Base-by-base conservation (phyloP, 2,888 invertebrate species). In the Dichetophora obliterata region DNA sequence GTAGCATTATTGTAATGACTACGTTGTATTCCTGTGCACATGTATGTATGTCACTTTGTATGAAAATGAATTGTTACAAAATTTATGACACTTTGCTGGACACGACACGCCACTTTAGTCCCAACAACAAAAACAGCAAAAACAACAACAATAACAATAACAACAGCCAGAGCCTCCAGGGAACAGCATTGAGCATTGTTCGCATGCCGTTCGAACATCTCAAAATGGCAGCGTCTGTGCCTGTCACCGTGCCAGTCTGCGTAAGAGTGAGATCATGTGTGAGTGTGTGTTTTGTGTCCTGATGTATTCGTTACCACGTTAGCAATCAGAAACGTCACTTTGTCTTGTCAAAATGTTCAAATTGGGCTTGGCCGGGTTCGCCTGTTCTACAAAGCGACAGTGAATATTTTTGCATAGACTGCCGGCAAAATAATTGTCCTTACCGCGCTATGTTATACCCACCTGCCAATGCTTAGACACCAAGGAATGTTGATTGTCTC, bases 41-140 rank as follows among this genome's bases (percentile, higher is more conserved):
- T 66, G 19, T 8, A 54, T 4, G 48, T 66, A 48, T 24, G 52
- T 37, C 24, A n/a, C 43, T 68, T 48, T 68, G 24, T 72, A 31
- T 50, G 65, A 66, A 74, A 77, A 73, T 73, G 73, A 77, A 77
- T 73, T 74, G 77, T 77, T 77, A 22, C 63, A 77, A 73, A 77
- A 77, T 77, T 77, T 77, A 77, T 77, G 77, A 77, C 74, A 74
- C 61, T 77, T 77, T 65, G 68, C 68, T 68, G 68, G 70, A 69
- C 73, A 68, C 61, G 37, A 63, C 69, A 76, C 57, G 31, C 37
- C 37, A 74, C 74, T 66, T 66, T 66, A n/a, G 37, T 52, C 22
- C 65, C 57, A 59, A 19, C 59, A 54, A 54, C 16, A 19, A 31
- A 24, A 24, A 24, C 16, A 22, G 14, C 6, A 24, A 48, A 16